These are phyloP conservation scores for Drosophila parabipectinata DNA, from an alignment of 1,140 invertebrate species.

Conservation along the genomic window DNA sequence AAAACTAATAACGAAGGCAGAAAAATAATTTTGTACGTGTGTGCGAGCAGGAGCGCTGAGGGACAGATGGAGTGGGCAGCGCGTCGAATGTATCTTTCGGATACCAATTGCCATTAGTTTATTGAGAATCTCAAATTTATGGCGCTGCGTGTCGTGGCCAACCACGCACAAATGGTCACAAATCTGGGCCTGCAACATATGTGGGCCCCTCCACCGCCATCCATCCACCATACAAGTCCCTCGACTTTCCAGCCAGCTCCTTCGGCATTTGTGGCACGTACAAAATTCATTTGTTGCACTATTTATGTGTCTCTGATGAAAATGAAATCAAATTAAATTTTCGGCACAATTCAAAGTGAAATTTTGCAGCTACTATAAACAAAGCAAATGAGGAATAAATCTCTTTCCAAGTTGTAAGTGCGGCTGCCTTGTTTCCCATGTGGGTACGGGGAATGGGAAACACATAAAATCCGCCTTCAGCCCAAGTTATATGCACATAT, in stretches of 20 bases:
- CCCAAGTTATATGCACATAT: constrained; percentile 12
- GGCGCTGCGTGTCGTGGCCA: constrained; percentile 68
- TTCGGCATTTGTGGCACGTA: constrained; percentile 78
- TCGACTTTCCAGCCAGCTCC: not conserved
- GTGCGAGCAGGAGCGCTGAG: constrained; percentile 7
- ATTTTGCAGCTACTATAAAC: constrained; percentile 43
- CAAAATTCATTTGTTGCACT: constrained; percentile 80
- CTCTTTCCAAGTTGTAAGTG: constrained; percentile 15
- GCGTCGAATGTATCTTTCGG: constrained; percentile 67
- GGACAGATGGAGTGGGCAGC: constrained; percentile 26
- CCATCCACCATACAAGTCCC: too few relatives aligned
- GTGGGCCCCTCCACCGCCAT: constrained; percentile 26
- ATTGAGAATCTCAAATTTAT: constrained; percentile 79
- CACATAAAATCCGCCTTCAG: constrained; percentile 12
- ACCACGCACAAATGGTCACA: constrained; percentile 78
- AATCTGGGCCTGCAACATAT: constrained; percentile 67
- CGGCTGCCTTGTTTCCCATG: constrained; percentile 1
- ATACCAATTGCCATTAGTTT: constrained; percentile 82
- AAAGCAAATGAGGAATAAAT: constrained; percentile 40
- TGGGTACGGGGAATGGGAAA: constrained; percentile 26
- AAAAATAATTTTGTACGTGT: constrained; percentile 66
- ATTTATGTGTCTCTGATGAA: constrained; percentile 74
- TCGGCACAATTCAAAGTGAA: constrained; percentile 76
- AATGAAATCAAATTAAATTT: constrained; percentile 83
- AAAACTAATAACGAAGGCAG: constrained; percentile 66